A percentile compares a stretch with the other conserved stretches of the same genome.
Conservation (phyloP, 2,797 vertebrate genomes). For the Dendrocincla fuliginosa region DNA sequence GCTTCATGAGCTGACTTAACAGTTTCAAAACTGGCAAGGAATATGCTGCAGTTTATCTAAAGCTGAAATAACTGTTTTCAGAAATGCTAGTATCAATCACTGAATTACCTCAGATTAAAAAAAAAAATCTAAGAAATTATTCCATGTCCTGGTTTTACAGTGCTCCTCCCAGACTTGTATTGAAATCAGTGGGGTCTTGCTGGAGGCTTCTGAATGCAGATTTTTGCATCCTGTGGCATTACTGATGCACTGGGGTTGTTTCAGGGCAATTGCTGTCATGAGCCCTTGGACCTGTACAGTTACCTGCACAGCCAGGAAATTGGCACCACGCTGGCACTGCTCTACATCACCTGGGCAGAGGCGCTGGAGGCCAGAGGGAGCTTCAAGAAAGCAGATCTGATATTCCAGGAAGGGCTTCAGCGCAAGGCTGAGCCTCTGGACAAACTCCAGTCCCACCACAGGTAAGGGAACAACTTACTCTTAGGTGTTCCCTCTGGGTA, state of each 20-base stretch:
- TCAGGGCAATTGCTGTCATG: slow-evolving; percentile 84
- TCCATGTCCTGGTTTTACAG: neutral
- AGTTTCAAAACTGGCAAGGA: neutral
- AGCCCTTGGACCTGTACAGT: slow-evolving; percentile 90
- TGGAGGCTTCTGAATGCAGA: neutral
- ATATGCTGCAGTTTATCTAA: neutral
- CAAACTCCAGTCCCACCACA: slow-evolving; percentile 88
- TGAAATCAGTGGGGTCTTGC: neutral
- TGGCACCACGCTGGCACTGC: slow-evolving; percentile 81
- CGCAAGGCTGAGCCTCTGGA: slow-evolving; percentile 86
- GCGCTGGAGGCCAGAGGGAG: slow-evolving; percentile 88
- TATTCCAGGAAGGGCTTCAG: slow-evolving; percentile 90
- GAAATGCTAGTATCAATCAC: neutral
- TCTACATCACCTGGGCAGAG: slow-evolving; percentile 96
- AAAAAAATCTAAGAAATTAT: neutral
- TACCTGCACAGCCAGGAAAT: slow-evolving; percentile 91
- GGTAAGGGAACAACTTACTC: slow-evolving; percentile 71
- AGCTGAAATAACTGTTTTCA: neutral
- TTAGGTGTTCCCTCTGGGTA: neutral
- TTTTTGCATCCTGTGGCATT: rapidly evolving
- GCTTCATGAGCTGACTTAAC: neutral
- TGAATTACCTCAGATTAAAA: neutral
- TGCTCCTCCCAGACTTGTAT: neutral
- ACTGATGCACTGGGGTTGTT: neutral
- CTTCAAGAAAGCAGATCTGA: slow-evolving; percentile 86